Percentiles rank a stretch among this genome's conserved stretches.
Evolutionary conservation across 30 jellyfish, hydroid and myxozoan species (phyloP).

Genomic region (Pelagia noctiluca): DNA sequence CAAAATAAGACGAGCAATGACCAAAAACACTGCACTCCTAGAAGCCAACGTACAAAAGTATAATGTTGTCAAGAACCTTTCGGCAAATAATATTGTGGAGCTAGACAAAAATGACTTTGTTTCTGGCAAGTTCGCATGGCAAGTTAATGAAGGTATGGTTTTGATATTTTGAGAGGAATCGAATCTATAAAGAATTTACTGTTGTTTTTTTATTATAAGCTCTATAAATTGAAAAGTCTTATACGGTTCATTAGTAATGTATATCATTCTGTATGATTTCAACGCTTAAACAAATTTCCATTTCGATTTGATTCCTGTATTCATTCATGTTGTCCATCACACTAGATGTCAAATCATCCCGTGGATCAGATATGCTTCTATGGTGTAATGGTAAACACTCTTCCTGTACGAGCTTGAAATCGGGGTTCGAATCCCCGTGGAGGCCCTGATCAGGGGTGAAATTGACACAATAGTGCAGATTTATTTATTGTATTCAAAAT

Average conservation of each 20-base stretch:
- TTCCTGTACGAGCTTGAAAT: constrained; percentile 9
- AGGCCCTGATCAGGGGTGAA: too few relatives aligned
- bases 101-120: constrained; percentile 7
- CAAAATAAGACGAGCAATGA: constrained; percentile 10
- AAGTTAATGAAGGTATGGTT: constrained; percentile 21
- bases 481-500: too few relatives aligned
- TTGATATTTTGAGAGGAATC: too few relatives aligned
- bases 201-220: too few relatives aligned
- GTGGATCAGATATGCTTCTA: not conserved
- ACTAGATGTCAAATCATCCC: not conserved
- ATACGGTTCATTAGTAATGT: too few relatives aligned
- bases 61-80: constrained; percentile 4
- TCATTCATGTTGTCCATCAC: too few relatives aligned
- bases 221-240: too few relatives aligned
- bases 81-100: constrained; percentile 18
- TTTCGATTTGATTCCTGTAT: too few relatives aligned
- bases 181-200: too few relatives aligned
- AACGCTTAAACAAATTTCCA: too few relatives aligned
- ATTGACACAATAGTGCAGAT: too few relatives aligned
- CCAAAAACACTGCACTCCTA: constrained; percentile 6
- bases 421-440: constrained; percentile 51
- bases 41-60: constrained; percentile 15
- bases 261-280: too few relatives aligned
- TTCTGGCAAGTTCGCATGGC: constrained; percentile 20
- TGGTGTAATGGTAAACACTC: constrained; percentile 39